Base-by-base conservation (phyloP, 2,113 vertebrate genomes). In the Choloepus hoffmanni region DNA sequence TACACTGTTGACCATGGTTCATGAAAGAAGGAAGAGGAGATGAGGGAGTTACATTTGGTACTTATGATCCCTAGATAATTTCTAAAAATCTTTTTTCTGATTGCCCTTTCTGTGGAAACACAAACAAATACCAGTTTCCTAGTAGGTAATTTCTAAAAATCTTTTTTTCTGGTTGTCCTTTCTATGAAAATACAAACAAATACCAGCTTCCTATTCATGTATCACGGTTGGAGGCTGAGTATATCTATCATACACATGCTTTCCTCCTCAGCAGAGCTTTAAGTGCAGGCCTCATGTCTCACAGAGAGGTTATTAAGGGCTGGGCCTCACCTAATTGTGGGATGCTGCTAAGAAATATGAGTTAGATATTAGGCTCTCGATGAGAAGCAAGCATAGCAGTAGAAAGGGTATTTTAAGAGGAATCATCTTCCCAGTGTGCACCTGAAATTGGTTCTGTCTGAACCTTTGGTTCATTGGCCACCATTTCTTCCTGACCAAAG, bases 391-490 rank as follows among this genome's bases (percentile, higher is more conserved):
- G 3, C 36, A 1, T 65, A 70, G 9, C 11, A 86, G 24, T 63
- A 58, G 58, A 92, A 62, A 88, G 43, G 23, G 1, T 63, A 43
- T 68, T 77, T 79, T 82, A 95, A 45, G 68, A 92, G 23, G 21
- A 2, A 79, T 76, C 65, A n/a, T 65, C 48, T 55, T 48, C 50
- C 18, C 19, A 58, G 18, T 58, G 19, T 58, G 18, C 18, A 60
- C 18, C 68, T 60, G 36, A 36, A 86, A 79, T 53, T 65, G 26
- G 1, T 65, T 76, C 58, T 93, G 28, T 85, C 23, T 86, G 58
- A 88, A 58, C 85, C 68, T 84, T 88, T 85, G 85, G 18, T 90
- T 95, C 36, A 70, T 12, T 55, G 30, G 30, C 28, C n/a, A 30
- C 18, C 65, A 8, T 92, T 81, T 95, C 63, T 93, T 76, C n/a